Evolutionary conservation across 2,888 invertebrate species (phyloP).

Genomic region (Unio delphinus): DNA sequence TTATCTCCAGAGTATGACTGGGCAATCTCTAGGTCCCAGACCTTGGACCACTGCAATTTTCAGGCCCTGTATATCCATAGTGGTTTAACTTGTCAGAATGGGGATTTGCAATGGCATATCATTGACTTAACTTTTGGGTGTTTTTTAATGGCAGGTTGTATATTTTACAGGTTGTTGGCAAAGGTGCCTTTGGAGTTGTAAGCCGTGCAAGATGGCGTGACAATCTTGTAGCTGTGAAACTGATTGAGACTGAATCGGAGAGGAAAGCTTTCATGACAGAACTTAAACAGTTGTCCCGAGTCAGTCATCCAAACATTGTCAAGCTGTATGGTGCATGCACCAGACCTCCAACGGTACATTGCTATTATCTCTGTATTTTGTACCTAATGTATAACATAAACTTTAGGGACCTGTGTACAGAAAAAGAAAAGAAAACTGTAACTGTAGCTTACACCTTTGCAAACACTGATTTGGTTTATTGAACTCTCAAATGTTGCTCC

Average conservation of each 20-base stretch:
- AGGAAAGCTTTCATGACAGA: constrained; percentile 89
- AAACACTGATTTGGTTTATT: too few relatives aligned
- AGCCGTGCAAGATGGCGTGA: constrained; percentile 90
- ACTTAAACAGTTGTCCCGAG: constrained; percentile 88
- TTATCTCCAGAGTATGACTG: too few relatives aligned
- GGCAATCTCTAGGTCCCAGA: too few relatives aligned
- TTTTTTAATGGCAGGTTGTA: constrained; percentile 59
- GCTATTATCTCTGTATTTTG: too few relatives aligned
- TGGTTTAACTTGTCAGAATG: not conserved
- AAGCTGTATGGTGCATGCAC: constrained; percentile 92
- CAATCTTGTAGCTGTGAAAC: constrained; percentile 91
- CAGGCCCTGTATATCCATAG: not conserved
- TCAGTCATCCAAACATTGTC: constrained; percentile 94
- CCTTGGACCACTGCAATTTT: not conserved
- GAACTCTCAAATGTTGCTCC: too few relatives aligned
- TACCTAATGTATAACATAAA: too few relatives aligned
- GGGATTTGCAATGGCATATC: not conserved
- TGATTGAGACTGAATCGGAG: constrained; percentile 91
- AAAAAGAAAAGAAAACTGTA: too few relatives aligned
- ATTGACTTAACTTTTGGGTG: not conserved
- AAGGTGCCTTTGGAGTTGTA: constrained; percentile 94
- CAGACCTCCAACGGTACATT: constrained; percentile 73
- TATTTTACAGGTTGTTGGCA: constrained; percentile 67
- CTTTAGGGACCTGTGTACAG: too few relatives aligned
- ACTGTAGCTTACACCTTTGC: too few relatives aligned